Evolutionary conservation across 2,888 invertebrate species (phyloP).

Genomic region (Theretra japonica): DNA sequence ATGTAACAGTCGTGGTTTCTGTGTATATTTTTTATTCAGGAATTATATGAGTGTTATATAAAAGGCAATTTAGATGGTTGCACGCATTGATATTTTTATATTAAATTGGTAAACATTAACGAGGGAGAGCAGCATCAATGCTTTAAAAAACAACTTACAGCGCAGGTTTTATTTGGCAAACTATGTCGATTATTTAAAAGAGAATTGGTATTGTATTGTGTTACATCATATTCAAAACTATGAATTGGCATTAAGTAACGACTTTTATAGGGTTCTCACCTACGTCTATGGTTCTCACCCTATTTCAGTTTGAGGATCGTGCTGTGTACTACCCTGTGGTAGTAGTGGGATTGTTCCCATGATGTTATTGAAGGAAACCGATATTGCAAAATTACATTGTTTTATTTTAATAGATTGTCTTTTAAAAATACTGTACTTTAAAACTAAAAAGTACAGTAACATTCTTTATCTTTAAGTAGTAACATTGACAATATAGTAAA

Average conservation of each 20-base stretch:
- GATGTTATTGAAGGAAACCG: background rate
- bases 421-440: background rate
- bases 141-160: too few species aligned
- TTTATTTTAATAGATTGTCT: conserved; percentile 1
- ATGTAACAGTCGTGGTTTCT: conserved; percentile 13
- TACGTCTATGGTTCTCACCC: too few species aligned
- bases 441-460: conserved; percentile 13
- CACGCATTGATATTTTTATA: too few species aligned
- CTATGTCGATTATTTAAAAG: too few species aligned
- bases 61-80: background rate
- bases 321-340: too few species aligned
- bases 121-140: too few species aligned
- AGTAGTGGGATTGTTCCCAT: background rate
- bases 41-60: conserved; percentile 1
- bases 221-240: too few species aligned
- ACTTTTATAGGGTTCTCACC: too few species aligned
- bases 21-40: conserved; percentile 10
- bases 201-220: too few species aligned
- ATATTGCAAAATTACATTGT: conserved; percentile 1
- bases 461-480: conserved; percentile 5
- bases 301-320: background rate
- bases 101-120: too few species aligned
- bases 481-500: conserved; percentile 18
- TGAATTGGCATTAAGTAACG: background rate
- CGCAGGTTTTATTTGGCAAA: too few species aligned